phyloP scores from a whole-genome alignment of 2,113 vertebrate species.

The Carlito syrichta region DNA sequence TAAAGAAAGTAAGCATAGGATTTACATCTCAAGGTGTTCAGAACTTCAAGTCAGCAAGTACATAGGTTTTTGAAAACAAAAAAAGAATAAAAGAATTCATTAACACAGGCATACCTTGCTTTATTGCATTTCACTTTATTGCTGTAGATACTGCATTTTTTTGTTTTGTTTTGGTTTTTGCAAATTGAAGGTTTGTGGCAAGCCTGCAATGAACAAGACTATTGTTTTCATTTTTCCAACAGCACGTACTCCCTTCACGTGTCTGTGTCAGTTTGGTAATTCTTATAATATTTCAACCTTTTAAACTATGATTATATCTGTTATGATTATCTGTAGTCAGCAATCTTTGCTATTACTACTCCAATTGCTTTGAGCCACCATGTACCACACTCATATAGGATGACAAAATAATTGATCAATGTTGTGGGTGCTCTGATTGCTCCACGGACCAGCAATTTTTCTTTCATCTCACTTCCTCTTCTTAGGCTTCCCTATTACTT shows the following conservation, averaged over 20 bases:
- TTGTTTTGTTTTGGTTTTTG: no score
- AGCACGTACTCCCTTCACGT: background rate
- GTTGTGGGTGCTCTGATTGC: background rate
- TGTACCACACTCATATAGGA: background rate
- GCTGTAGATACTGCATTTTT: background rate
- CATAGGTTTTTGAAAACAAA: slow-evolving; percentile 13
- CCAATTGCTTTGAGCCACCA: background rate
- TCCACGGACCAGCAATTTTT: background rate
- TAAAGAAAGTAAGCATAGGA: slow-evolving; percentile 20
- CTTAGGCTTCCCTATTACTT: background rate
- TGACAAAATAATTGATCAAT: background rate
- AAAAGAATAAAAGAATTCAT: slow-evolving; percentile 43
- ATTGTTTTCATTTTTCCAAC: background rate
- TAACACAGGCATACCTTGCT: background rate
- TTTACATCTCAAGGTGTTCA: background rate
- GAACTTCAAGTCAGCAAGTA: background rate
- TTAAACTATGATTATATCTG: background rate
- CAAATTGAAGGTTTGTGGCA: background rate
- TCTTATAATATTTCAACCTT: background rate
- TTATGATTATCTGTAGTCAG: background rate
- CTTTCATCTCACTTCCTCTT: background rate
- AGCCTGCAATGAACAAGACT: background rate
- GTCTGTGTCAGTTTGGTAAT: background rate
- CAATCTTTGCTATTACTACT: background rate
- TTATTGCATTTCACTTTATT: background rate